Evolutionary conservation across 2,888 invertebrate genomes (phyloP).

Genomic region (Cataglyphis livida): DNA sequence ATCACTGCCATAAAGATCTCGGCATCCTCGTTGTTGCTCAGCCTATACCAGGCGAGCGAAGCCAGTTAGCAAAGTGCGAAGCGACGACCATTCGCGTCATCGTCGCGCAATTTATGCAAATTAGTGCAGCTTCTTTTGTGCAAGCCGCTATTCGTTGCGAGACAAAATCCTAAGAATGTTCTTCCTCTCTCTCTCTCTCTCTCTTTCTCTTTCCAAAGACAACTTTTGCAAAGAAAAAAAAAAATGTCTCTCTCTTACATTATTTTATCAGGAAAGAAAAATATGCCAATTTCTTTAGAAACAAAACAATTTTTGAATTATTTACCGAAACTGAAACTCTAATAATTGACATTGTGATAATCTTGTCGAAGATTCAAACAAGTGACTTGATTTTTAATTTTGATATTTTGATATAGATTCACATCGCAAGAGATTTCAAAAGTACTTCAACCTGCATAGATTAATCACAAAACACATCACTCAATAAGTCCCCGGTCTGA

Average conservation of each 20-base stretch:
- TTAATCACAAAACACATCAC: not conserved
- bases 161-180: slow-evolving; percentile 27
- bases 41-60: slow-evolving; percentile 49
- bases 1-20: slow-evolving; percentile 81
- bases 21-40: slow-evolving; percentile 67
- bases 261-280: not conserved
- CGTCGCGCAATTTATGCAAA: slow-evolving; percentile 74
- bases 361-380: not conserved
- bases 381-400: not conserved
- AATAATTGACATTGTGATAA: not conserved
- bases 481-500: too few relatives aligned
- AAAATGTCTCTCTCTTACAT: not conserved
- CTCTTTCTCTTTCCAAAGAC: not conserved
- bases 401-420: not conserved
- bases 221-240: not conserved
- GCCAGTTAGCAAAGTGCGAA: slow-evolving; percentile 64
- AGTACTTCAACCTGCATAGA: not conserved
- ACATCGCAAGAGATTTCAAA: not conserved
- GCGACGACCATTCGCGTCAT: slow-evolving; percentile 50
- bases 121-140: slow-evolving; percentile 60
- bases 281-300: not conserved
- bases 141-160: not conserved
- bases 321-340: not conserved
- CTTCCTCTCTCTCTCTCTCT: not conserved
- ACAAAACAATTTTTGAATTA: not conserved